Percentiles rank a stretch among this genome's conserved stretches.
These are phyloP conservation scores for Lysiphlebus fabarum DNA, from an alignment of 1,140 invertebrate genomes.

Conservation along the genomic window DNA sequence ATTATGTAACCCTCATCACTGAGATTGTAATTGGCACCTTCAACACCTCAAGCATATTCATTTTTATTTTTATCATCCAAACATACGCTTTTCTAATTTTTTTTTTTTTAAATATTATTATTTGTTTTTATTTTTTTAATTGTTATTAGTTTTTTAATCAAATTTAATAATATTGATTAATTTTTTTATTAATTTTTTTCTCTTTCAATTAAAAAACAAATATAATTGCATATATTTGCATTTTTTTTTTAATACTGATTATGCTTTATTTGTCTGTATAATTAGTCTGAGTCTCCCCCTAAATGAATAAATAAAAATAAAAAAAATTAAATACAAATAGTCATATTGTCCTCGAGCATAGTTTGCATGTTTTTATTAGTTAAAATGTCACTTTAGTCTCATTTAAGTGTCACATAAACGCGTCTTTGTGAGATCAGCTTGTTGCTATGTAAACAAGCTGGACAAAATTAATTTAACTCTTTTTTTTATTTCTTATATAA, in stretches of 20 bases:
- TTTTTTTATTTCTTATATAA: too few relatives aligned
- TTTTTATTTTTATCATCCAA: too few relatives aligned
- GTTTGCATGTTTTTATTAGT: constrained; percentile 5
- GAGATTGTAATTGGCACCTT: constrained; percentile 24
- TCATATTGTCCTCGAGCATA: constrained; percentile 1
- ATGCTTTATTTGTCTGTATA: too few relatives aligned
- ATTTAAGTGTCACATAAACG: constrained; percentile 4
- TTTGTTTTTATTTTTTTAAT: constrained; percentile 1
- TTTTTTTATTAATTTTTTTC: too few relatives aligned
- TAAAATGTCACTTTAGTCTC: constrained; percentile 13
- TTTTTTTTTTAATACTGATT: too few relatives aligned
- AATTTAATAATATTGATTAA: too few relatives aligned
- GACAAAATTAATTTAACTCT: background rate
- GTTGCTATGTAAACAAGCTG: background rate
- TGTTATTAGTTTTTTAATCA: too few relatives aligned
- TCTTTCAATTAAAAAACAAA: too few relatives aligned
- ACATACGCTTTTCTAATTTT: constrained; percentile 4
- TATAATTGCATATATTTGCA: too few relatives aligned
- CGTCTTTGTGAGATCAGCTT: background rate
- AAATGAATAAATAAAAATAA: background rate
- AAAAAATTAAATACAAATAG: background rate
- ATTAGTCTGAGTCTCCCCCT: too few relatives aligned
- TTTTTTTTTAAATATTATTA: constrained; percentile 1
- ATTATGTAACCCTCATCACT: constrained; percentile 22
- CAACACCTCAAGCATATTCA: constrained; percentile 18